Evolutionary conservation across 2,888 invertebrate species (phyloP).

Genomic region (Anodontia alba): DNA sequence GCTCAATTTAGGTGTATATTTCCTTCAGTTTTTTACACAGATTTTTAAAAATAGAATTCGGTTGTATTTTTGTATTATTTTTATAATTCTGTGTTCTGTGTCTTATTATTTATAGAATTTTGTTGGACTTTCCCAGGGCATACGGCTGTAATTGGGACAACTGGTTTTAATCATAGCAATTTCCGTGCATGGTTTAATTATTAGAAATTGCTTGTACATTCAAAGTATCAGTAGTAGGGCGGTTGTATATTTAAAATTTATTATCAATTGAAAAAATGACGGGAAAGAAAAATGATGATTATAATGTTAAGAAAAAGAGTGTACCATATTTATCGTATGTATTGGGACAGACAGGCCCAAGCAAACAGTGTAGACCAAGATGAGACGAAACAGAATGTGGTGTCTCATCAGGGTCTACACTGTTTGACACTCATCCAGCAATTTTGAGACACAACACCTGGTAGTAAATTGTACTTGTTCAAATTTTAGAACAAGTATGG

Average conservation of each 20-base stretch:
- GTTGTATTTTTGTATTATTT: slow-evolving; percentile 19
- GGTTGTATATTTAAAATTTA: neutral
- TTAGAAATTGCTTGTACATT: neutral
- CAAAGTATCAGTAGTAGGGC: neutral
- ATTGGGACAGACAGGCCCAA: too few relatives aligned
- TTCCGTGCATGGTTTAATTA: neutral
- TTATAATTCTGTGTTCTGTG: slow-evolving; percentile 13
- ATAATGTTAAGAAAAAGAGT: too few relatives aligned
- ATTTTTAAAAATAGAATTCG: slow-evolving; percentile 4
- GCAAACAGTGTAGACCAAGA: too few relatives aligned
- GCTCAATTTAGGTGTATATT: slow-evolving; percentile 6
- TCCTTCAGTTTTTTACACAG: slow-evolving; percentile 5
- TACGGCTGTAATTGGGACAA: neutral
- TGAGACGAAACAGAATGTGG: too few relatives aligned
- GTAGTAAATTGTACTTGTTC: too few relatives aligned
- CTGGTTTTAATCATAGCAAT: neutral
- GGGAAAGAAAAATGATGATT: neutral
- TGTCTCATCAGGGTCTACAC: too few relatives aligned
- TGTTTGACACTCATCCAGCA: too few relatives aligned
- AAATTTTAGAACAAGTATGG: too few relatives aligned
- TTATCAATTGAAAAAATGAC: too few relatives aligned
- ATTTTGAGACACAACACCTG: too few relatives aligned
- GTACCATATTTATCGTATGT: too few relatives aligned
- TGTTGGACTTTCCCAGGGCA: slow-evolving; percentile 7
- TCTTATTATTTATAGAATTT: neutral